Base-by-base conservation (phyloP, 2,797 vertebrate genomes). In the Peromyscus aztecus region DNA sequence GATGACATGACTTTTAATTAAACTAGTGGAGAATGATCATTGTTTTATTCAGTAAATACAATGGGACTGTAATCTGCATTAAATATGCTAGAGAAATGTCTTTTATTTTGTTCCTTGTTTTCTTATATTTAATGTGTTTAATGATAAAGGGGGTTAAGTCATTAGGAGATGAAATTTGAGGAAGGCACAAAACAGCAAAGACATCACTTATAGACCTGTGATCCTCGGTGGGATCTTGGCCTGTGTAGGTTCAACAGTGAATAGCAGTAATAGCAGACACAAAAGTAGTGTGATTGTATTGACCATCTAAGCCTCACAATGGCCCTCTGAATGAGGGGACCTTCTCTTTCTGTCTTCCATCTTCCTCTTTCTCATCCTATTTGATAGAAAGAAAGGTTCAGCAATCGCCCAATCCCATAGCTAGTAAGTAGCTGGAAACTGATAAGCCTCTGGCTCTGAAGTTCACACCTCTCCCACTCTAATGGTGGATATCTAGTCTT, bases 121-220 rank as follows among this genome's bases (percentile, higher is more conserved):
- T 81, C 59, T 91, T 87, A 61, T 65, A 37, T 84, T 75, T 81
- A 57, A 76, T 76, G 9, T 61, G 77, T 67, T 94, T 82, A 82
- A 16, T n/a, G 63, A 88, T 88, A 83, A 91, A 91, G 21, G 16
- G 40, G 52, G 61, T 63, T 69, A 63, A 24, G 10, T 43, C 24
- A 2, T 34, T 69, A 67, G 2, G 82, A 61, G 63, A 10, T 83
- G 67, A 34, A 75, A 67, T 4, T 84, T 81, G 69, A 37, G 16
- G 43, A 81, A 94, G 52, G 6, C 1, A 31, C 43, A 49, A n/a
- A 88, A 81, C 6, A 87, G 4, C 37, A 59, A 3, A 55, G 17
- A 24, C 2, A 43, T 69, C 19, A 61, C 31, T 67, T 67, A 5
- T 10, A n/a, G 81, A 61, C 23, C 19, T 61, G 3, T 67, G 49